These are phyloP conservation scores for Cheilosia urbana DNA, from an alignment of 2,888 invertebrate genomes.

Conservation along the genomic window DNA sequence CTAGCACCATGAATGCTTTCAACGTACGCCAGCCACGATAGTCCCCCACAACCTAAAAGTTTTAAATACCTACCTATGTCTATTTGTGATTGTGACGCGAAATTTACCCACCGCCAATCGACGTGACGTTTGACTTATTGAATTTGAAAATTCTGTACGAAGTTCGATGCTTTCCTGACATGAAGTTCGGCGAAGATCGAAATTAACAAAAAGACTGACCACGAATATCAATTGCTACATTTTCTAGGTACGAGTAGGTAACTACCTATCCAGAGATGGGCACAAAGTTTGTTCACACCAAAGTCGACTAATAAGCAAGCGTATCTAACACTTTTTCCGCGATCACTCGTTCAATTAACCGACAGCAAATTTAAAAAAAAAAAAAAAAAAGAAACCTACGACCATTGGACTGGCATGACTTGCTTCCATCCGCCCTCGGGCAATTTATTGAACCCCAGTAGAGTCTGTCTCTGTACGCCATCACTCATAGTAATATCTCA, in stretches of 20 bases:
- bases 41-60: too few species aligned
- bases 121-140: too few species aligned
- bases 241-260: background rate
- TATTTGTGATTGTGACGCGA: too few species aligned
- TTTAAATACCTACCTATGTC: too few species aligned
- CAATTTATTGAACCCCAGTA: constrained; percentile 49
- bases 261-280: background rate
- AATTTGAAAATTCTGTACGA: too few species aligned
- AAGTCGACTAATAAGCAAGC: constrained; percentile 7
- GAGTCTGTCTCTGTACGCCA: background rate
- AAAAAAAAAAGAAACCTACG: constrained; percentile 20
- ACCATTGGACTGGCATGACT: constrained; percentile 22
- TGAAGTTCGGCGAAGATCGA: constrained; percentile 10
- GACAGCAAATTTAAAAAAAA: constrained; percentile 8
- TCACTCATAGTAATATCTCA: background rate
- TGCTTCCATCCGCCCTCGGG: constrained; percentile 40
- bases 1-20: too few species aligned
- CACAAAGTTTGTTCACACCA: constrained; percentile 29
- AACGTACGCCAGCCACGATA: too few species aligned
- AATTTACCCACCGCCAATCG: too few species aligned
- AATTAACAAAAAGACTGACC: background rate
- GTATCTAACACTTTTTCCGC: constrained; percentile 17
- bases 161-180: background rate
- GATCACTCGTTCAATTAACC: constrained; percentile 38
- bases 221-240: background rate